A percentile compares a stretch with the other conserved stretches of the same genome.
phyloP scores from a whole-genome alignment of 2,113 vertebrate species.

The Salvator merianae region DNA sequence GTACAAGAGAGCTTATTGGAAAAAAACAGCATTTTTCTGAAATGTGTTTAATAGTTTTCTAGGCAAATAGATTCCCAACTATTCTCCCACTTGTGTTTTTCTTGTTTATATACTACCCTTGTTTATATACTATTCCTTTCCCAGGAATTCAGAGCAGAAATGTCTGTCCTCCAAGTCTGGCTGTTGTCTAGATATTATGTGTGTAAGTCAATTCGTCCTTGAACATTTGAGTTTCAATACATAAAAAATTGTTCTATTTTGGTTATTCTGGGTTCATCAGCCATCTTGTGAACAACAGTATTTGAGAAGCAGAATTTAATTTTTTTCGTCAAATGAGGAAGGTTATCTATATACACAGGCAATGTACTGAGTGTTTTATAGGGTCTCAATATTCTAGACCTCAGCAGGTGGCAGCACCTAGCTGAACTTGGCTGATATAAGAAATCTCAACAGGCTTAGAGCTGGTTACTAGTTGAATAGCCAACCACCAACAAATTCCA shows the following conservation, averaged over 20 bases:
- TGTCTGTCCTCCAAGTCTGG: neutral
- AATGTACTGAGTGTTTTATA: too few relatives aligned
- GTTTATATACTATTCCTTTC: neutral
- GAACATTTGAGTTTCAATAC: neutral
- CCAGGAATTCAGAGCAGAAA: neutral
- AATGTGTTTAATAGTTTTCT: neutral
- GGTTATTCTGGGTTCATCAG: neutral
- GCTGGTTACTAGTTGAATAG: too few relatives aligned
- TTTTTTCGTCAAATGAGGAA: neutral
- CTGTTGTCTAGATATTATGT: neutral
- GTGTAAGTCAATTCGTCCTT: too few relatives aligned
- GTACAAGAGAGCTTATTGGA: neutral
- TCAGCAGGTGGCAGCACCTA: too few relatives aligned
- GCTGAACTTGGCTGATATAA: too few relatives aligned
- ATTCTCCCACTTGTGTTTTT: too few relatives aligned
- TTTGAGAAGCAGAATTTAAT: neutral
- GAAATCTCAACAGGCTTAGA: too few relatives aligned
- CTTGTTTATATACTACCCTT: neutral
- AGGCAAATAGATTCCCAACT: neutral
- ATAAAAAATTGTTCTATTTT: neutral
- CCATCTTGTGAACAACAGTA: neutral
- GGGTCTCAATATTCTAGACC: too few relatives aligned
- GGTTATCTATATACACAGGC: too few relatives aligned
- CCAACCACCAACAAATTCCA: too few relatives aligned
- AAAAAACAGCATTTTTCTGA: constrained; percentile 10